phyloP scores from a whole-genome alignment of 2,888 invertebrate species.

The Neria commutata region DNA sequence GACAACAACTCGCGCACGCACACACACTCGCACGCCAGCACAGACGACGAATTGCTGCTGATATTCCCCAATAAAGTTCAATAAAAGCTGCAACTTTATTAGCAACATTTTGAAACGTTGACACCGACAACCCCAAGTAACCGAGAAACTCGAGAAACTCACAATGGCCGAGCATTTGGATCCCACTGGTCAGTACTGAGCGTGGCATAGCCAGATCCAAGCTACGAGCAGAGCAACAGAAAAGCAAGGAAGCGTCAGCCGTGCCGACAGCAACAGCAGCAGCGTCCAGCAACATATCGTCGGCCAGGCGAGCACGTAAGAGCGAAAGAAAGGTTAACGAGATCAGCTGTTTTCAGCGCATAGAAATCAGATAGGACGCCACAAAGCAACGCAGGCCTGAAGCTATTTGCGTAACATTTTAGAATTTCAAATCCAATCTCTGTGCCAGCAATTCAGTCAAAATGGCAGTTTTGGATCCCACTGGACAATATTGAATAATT shows the following conservation, averaged over 20 bases:
- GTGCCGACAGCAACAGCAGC: slow-evolving; percentile 3
- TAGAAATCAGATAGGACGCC: slow-evolving; percentile 7
- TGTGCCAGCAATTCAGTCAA: too few species aligned
- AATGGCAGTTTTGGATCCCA: slow-evolving; percentile 59
- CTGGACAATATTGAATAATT: slow-evolving; percentile 56
- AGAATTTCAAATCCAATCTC: slow-evolving; percentile 3
- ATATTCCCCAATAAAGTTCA: slow-evolving; percentile 25
- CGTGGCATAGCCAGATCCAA: neutral
- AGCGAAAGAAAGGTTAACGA: slow-evolving; percentile 13
- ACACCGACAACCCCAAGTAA: too few species aligned
- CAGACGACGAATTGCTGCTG: slow-evolving; percentile 11
- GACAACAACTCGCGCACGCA: slow-evolving; percentile 4
- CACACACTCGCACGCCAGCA: neutral
- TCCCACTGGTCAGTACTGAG: slow-evolving; percentile 60
- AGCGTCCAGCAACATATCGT: slow-evolving; percentile 17
- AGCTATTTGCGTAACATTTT: slow-evolving; percentile 6
- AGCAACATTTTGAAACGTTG: slow-evolving; percentile 37
- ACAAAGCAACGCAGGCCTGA: too few species aligned
- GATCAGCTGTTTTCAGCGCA: slow-evolving; percentile 18
- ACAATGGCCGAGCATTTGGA: slow-evolving; percentile 58
- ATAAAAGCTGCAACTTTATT: slow-evolving; percentile 20
- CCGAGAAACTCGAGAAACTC: slow-evolving; percentile 33
- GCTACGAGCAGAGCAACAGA: slow-evolving; percentile 11
- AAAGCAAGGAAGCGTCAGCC: too few species aligned
- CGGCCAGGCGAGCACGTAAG: slow-evolving; percentile 14